Base-by-base conservation (phyloP, 1,140 invertebrate genomes). In the Camponotus pennsylvanicus region DNA sequence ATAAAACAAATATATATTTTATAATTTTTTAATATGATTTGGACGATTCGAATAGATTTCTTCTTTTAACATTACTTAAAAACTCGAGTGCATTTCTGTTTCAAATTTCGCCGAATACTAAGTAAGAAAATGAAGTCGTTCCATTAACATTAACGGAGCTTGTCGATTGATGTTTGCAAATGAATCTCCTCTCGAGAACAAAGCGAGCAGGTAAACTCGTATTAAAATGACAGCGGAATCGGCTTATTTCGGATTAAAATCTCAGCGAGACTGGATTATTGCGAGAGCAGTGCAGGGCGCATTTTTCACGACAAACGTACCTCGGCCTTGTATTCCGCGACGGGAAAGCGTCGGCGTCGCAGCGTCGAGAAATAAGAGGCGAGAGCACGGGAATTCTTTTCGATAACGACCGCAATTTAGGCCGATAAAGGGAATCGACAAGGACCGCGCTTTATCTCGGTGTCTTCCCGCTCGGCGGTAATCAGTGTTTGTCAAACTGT, bases 401-500 rank as follows among this genome's bases (percentile, higher is more conserved):
- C 79, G 91, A 93, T 93, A 93, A 92, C 89, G 90, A 93, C 89
- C 86, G 91, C 91, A 93, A 93, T 93, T 93, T 90, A 89, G 86
- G 73, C 92, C 90, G 92, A 93, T 93, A 93, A 92, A 92, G 88
- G 86, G 88, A 92, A 92, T 93, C 88, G 92, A 93, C 91, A 84
- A 91, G 87, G 67, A 18, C 67, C n/a, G 67, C 67, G 79, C 79
- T 86, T 86, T 83, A 86, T 83, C 79, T 75, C 45, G 7, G 40
- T 40, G 79, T 40, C 40, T 75, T 84, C 32, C 59, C 63, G 61
- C 69, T 66, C 80, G 59, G 37, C 49, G 45, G 88, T 90, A 92
- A 93, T 93, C 90, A 92, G 90, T 91, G 89, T 93, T 92, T 92
- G 90, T 92, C 90, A 92, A 91, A 88, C 90, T 86, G 86, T 87